Percentiles rank a stretch among this genome's conserved stretches.
Evolutionary conservation across 2,888 invertebrate species (phyloP).

Genomic region (Ochropleura plecta): DNA sequence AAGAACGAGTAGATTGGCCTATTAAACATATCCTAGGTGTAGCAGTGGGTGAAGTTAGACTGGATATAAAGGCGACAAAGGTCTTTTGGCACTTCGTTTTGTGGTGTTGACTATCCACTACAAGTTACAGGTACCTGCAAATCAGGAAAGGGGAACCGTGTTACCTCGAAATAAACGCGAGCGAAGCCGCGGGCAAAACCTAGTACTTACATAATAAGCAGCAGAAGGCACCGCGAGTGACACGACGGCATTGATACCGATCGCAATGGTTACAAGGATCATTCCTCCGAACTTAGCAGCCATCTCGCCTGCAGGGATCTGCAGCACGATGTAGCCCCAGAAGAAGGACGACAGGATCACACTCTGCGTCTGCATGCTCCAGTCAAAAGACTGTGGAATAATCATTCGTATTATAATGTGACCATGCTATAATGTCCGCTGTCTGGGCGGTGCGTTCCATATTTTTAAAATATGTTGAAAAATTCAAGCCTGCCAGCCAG

Average conservation of each 20-base stretch:
- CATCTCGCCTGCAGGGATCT: constrained; percentile 92
- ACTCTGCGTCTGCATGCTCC: constrained; percentile 86
- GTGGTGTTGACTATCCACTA: background rate
- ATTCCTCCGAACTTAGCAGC: constrained; percentile 93
- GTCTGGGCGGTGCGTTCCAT: background rate
- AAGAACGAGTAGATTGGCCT: background rate
- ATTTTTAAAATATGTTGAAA: no score
- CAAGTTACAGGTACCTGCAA: no score
- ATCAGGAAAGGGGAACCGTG: no score
- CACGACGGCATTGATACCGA: constrained; percentile 78
- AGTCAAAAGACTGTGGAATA: constrained; percentile 77
- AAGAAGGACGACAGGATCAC: constrained; percentile 89
- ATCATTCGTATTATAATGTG: background rate
- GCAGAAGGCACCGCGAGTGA: constrained; percentile 65
- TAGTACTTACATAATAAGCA: constrained; percentile 72
- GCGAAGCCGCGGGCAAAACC: no score
- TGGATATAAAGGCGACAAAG: background rate
- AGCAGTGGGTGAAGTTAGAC: background rate
- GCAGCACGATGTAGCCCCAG: constrained; percentile 92
- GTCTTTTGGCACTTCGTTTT: background rate
- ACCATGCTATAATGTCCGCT: background rate
- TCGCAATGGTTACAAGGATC: constrained; percentile 82
- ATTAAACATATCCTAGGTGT: background rate
- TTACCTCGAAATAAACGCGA: no score
- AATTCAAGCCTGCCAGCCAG: no score